Evolutionary conservation across 1,140 invertebrate species (phyloP), one percentile per base, ranked within the genome.

Genomic region (Hylaeus volcanicus): DNA sequence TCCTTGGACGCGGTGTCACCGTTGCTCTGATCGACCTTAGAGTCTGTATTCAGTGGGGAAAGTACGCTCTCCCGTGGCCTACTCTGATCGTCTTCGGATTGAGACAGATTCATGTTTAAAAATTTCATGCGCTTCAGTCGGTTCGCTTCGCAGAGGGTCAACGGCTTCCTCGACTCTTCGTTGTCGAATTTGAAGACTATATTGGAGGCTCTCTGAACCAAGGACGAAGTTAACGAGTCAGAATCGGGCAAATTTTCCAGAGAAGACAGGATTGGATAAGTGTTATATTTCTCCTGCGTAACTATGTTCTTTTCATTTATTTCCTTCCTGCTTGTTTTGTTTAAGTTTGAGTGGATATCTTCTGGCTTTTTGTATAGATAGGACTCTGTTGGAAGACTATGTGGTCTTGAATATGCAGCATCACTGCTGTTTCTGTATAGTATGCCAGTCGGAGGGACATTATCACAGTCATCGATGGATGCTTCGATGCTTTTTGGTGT

Each of bases 111-210:
- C 58, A 51, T 75, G 51, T 81, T 76, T 2, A 87, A 48, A 14
- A 87, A 87, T 66, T 66, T 77, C 3, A 84, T 74, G 8, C 86
- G 86, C 68, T 75, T 83, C 41, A 78, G 43, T 61, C 81, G 79
- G 65, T 83, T 87, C 0, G 37, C 61, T 39, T 87, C 85, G 12
- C 14, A 75, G 8, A 74, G 39, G 2, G 66, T 74, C 3, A 83
- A 56, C 15, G 5, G n/a, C 1, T 56, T 74, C 15, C 15, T 64
- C 0, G 45, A 69, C 12, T 48, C n/a, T 37, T 70, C 48, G 5
- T 63, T 55, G 0, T 51, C 56, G 37, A 66, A 41, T 15, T 37
- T 43, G 0, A n/a, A 48, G 2, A 41, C 1, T 15, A 4, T 64
- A 0, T 0, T 55, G 15, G 43, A 51, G 1, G 11, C 11, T 58